These are phyloP conservation scores for Blastobasis adustella DNA, from an alignment of 2,888 invertebrate species.

Conservation along the genomic window DNA sequence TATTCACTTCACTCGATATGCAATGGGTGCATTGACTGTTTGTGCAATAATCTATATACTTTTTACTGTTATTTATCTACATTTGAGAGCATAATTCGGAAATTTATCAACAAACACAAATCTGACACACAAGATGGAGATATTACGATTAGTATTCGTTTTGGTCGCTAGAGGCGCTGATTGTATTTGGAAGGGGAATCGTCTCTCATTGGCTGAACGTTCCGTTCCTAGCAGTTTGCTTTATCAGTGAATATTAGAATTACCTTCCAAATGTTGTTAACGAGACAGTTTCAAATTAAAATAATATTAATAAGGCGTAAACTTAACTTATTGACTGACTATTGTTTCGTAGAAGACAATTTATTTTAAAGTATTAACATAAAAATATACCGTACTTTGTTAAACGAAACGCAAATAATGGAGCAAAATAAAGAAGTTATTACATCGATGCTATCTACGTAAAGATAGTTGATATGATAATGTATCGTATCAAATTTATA, in stretches of 20 bases:
- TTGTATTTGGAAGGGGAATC: conserved; percentile 41
- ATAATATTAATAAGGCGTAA: too few species aligned
- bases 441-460: conserved; percentile 6
- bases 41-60: conserved; percentile 35
- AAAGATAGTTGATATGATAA: conserved; percentile 12
- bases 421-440: conserved; percentile 29
- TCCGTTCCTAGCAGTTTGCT: conserved; percentile 28
- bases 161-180: conserved; percentile 63
- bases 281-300: neutral
- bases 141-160: conserved; percentile 71
- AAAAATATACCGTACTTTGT: conserved; percentile 1
- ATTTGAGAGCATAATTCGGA: conserved; percentile 54
- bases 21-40: conserved; percentile 23
- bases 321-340: neutral
- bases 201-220: conserved; percentile 48
- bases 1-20: conserved; percentile 28
- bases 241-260: neutral
- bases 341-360: neutral
- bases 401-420: conserved; percentile 39
- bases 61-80: conserved; percentile 44
- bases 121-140: conserved; percentile 80
- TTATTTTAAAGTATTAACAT: neutral
- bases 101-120: conserved; percentile 76
- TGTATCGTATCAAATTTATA: conserved; percentile 22
- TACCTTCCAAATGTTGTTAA: neutral